phyloP scores from a whole-genome alignment of 2,797 vertebrate genomes.

The Luscinia megarhynchos region DNA sequence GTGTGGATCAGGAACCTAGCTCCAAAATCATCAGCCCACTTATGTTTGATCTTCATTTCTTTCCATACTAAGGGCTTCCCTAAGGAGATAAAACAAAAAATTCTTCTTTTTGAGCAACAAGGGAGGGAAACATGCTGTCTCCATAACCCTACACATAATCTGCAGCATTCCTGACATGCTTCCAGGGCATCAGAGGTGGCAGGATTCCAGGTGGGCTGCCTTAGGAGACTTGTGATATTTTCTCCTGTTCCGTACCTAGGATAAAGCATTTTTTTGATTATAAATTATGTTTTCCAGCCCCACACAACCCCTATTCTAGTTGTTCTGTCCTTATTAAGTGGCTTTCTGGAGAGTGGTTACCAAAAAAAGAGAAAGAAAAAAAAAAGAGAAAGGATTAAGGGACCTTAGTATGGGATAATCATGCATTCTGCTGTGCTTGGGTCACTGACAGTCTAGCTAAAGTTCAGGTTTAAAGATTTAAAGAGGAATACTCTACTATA shows the following conservation, averaged over 20 bases:
- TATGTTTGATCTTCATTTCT: neutral
- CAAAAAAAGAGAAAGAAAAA: neutral
- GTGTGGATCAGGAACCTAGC: accelerated
- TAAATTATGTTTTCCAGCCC: neutral
- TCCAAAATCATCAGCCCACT: neutral
- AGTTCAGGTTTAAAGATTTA: neutral
- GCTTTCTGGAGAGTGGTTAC: neutral
- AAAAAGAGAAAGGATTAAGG: accelerated
- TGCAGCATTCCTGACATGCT: neutral
- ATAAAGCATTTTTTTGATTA: neutral
- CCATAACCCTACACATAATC: neutral
- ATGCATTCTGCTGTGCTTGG: neutral
- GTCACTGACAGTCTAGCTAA: neutral
- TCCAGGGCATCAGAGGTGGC: neutral
- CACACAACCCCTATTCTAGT: neutral
- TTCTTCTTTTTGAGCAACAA: neutral
- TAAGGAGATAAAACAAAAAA: neutral
- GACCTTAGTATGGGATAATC: neutral
- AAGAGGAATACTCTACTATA: neutral
- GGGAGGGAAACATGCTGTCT: neutral
- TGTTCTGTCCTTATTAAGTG: neutral
- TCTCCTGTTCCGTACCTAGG: neutral
- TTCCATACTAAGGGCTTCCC: neutral
- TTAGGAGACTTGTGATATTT: neutral
- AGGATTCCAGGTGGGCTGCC: neutral